Conservation (phyloP, 53 echinoderm and acorn worm genomes). For the Temnopleurus reevesii region DNA sequence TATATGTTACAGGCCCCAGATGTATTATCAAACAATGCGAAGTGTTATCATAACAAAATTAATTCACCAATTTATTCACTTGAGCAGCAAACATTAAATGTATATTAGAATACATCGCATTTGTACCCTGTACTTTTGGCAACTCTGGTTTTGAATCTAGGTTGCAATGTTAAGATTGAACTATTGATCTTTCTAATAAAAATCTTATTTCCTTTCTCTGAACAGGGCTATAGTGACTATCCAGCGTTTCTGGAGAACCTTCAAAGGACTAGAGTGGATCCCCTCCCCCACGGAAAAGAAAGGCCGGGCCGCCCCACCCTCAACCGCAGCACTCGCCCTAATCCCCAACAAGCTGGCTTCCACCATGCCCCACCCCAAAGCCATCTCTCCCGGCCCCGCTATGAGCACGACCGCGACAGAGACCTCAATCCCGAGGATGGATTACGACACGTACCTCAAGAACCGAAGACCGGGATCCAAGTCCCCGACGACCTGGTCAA, state of each 20-base stretch:
- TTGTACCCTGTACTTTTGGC: no score
- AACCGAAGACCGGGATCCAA: slow-evolving; percentile 93
- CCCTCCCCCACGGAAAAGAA: slow-evolving; percentile 6
- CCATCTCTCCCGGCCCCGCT: slow-evolving; percentile 44
- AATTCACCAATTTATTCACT: no score
- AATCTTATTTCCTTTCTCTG: background rate
- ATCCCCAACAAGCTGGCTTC: slow-evolving; percentile 20
- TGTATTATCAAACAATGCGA: no score
- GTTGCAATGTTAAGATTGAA: no score
- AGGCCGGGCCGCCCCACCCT: slow-evolving; percentile 40
- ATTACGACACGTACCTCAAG: slow-evolving; percentile 91
- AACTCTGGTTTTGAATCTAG: no score
- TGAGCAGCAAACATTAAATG: no score
- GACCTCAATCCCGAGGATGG: slow-evolving; percentile 64
- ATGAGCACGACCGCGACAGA: slow-evolving; percentile 58
- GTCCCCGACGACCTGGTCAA: slow-evolving; percentile 59
- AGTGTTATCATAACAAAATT: no score
- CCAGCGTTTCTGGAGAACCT: slow-evolving; percentile 85
- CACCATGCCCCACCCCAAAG: slow-evolving; percentile 9
- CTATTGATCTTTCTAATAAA: no score
- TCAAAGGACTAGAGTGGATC: slow-evolving; percentile 78
- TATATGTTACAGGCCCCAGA: no score
- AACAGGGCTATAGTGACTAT: slow-evolving; percentile 90
- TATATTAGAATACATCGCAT: no score
- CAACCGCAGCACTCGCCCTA: background rate